Evolutionary conservation across 2,113 vertebrate species (phyloP).

Genomic region (Petrocephalus microphthalmus): DNA sequence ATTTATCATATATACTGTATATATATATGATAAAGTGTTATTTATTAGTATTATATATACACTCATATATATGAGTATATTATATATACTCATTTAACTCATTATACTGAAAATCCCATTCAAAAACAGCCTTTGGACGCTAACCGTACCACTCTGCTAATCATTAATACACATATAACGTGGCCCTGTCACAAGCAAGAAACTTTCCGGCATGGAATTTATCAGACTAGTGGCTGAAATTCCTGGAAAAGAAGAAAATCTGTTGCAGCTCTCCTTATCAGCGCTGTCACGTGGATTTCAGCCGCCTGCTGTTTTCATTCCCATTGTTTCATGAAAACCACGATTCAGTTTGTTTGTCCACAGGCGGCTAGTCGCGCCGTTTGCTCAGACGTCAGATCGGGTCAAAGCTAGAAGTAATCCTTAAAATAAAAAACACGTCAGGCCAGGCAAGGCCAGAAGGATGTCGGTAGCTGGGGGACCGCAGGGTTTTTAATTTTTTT

Average conservation of each 20-base stretch:
- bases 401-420: background rate
- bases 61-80: no score
- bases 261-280: background rate
- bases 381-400: background rate
- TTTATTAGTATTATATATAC: no score
- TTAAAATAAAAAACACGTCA: background rate
- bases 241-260: background rate
- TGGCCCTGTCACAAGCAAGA: background rate
- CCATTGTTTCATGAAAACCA: slow-evolving; percentile 3
- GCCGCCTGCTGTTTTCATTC: background rate
- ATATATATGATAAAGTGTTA: no score
- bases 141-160: background rate
- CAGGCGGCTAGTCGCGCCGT: background rate
- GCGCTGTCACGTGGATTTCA: background rate
- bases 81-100: no score
- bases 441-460: background rate
- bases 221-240: background rate
- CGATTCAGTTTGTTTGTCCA: background rate
- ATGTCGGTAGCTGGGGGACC: background rate
- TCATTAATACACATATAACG: background rate
- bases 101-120: no score
- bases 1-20: no score
- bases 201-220: background rate
- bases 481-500: background rate
- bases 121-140: background rate